phyloP scores from a whole-genome alignment of 2,113 vertebrate genomes.

The Clinocottus analis region DNA sequence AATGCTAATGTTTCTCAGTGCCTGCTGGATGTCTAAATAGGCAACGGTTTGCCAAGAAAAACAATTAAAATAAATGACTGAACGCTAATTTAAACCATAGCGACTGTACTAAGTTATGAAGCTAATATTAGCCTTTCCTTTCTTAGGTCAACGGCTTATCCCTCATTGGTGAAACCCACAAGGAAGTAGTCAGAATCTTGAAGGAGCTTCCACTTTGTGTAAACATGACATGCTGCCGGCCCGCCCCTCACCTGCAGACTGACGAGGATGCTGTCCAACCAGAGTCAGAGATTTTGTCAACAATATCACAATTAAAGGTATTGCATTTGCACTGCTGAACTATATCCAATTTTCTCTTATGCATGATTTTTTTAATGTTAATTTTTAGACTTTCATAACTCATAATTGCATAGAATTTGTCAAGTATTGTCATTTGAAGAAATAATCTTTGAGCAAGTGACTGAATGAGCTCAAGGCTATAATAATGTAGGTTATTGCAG shows the following conservation, averaged over 20 bases:
- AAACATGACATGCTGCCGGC: conserved; percentile 92
- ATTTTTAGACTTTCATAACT: neutral
- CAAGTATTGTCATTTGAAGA: neutral
- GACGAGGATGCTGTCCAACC: conserved; percentile 77
- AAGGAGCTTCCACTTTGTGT: conserved; percentile 93
- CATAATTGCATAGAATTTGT: neutral
- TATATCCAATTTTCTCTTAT: neutral
- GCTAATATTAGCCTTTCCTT: neutral
- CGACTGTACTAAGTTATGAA: neutral
- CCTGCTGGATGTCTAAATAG: no score
- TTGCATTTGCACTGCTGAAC: neutral
- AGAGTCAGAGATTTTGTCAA: conserved; percentile 60
- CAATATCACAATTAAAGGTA: conserved; percentile 66
- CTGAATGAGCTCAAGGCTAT: neutral
- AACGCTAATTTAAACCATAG: neutral
- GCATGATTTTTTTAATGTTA: neutral
- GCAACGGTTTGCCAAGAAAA: neutral
- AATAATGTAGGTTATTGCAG: conserved; percentile 9
- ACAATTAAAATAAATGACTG: neutral
- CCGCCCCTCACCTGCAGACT: conserved; percentile 72
- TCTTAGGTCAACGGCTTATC: conserved; percentile 92
- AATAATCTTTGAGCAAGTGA: neutral
- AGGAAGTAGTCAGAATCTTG: conserved; percentile 93
- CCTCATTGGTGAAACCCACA: conserved; percentile 93
- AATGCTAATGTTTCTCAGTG: neutral